Evolutionary conservation across 2,797 vertebrate genomes (phyloP).

Genomic region (Lindbergichthys nudifrons): DNA sequence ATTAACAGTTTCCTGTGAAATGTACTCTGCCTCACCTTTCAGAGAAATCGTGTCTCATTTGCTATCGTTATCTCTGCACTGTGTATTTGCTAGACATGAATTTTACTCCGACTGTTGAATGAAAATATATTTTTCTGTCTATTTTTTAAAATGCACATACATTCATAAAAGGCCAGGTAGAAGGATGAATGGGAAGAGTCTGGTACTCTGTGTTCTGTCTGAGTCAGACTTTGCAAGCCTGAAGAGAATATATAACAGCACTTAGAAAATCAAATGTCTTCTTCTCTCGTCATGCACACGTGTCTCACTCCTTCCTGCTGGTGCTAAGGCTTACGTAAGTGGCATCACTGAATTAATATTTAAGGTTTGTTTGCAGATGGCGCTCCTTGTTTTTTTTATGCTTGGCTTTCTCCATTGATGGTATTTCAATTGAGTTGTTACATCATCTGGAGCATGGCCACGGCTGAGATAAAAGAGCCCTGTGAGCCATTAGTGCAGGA

Average conservation of each 20-base stretch:
- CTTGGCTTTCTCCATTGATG: slow-evolving; percentile 46
- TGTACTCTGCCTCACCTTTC: slow-evolving; percentile 63
- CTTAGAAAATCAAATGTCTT: slow-evolving; percentile 35
- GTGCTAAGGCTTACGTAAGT: slow-evolving; percentile 67
- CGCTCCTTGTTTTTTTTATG: slow-evolving; percentile 44
- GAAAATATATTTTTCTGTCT: slow-evolving; percentile 11
- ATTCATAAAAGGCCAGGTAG: background rate
- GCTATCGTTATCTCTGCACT: slow-evolving; percentile 28
- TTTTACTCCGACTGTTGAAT: background rate
- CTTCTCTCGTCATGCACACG: slow-evolving; percentile 36
- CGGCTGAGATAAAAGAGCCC: slow-evolving; percentile 65
- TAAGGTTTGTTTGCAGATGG: slow-evolving; percentile 65
- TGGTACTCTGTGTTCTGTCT: slow-evolving; percentile 5
- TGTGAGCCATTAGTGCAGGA: slow-evolving; percentile 57
- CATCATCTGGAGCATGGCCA: slow-evolving; percentile 74
- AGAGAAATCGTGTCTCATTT: slow-evolving; percentile 47
- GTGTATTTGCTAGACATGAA: background rate
- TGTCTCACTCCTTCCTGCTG: slow-evolving; percentile 48
- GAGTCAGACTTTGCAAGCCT: slow-evolving; percentile 35
- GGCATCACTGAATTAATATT: slow-evolving; percentile 73
- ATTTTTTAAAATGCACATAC: slow-evolving; percentile 17
- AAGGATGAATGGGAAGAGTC: slow-evolving; percentile 7
- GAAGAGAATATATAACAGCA: slow-evolving; percentile 34
- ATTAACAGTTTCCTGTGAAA: slow-evolving; percentile 81
- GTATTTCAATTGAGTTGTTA: slow-evolving; percentile 71